phyloP scores from a whole-genome alignment of 2,888 invertebrate species.

The Lypha dubia region DNA sequence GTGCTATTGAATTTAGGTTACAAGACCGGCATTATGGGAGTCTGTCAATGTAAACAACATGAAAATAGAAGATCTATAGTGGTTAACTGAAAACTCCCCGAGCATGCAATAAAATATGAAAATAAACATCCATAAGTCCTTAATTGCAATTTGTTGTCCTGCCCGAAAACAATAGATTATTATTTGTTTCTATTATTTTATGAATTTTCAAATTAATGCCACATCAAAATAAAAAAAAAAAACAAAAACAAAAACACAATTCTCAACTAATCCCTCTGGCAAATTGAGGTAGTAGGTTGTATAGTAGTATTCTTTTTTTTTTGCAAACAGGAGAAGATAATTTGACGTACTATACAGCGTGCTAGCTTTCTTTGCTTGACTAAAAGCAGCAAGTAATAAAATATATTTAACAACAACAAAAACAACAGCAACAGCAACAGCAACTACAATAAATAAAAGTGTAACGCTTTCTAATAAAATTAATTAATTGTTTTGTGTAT shows the following conservation, averaged over 20 bases:
- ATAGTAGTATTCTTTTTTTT: constrained; percentile 82
- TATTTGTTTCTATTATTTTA: constrained; percentile 17
- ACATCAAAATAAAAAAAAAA: too few species aligned
- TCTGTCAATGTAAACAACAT: constrained; percentile 84
- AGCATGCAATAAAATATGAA: neutral
- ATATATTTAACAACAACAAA: neutral
- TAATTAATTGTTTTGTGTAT: neutral
- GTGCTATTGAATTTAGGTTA: constrained; percentile 83
- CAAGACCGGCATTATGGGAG: constrained; percentile 84
- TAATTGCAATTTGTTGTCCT: neutral
- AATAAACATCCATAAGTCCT: constrained; percentile 45
- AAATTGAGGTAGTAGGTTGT: constrained; percentile 84
- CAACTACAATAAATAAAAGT: neutral
- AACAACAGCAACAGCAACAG: neutral
- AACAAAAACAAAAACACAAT: too few species aligned
- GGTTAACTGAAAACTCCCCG: neutral
- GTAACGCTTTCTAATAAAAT: constrained; percentile 52
- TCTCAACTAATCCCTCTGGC: constrained; percentile 79
- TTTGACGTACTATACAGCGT: constrained; percentile 83
- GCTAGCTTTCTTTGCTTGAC: constrained; percentile 84
- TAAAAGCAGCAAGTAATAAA: constrained; percentile 77
- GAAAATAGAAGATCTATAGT: constrained; percentile 29
- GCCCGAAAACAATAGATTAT: neutral
- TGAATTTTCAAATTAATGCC: constrained; percentile 46
- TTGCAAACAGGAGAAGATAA: constrained; percentile 31